These are phyloP conservation scores for Apotomis turbidana DNA, from an alignment of 2,888 invertebrate species.

Conservation along the genomic window DNA sequence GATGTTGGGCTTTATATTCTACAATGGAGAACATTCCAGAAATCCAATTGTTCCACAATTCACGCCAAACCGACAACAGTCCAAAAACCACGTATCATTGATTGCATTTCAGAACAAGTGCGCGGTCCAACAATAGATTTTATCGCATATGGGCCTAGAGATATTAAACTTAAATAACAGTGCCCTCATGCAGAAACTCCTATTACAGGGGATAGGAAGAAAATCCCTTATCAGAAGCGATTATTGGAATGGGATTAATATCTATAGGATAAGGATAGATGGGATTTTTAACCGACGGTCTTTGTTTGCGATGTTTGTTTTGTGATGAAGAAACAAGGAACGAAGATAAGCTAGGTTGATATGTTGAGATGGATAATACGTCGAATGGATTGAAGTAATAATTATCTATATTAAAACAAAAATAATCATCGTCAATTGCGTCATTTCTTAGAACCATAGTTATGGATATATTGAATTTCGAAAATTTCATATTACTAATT, in stretches of 20 bases:
- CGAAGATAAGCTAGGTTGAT: not conserved
- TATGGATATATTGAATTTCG: no score
- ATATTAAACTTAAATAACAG: conserved; percentile 77
- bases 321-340: not conserved
- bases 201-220: conserved; percentile 75
- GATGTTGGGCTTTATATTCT: not conserved
- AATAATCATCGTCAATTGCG: no score
- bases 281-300: conserved; percentile 65
- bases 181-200: conserved; percentile 74
- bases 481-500: no score
- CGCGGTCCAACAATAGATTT: conserved; percentile 28
- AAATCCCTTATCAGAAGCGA: conserved; percentile 79
- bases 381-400: no score
- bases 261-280: conserved; percentile 63
- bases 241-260: conserved; percentile 75
- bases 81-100: not conserved
- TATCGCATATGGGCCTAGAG: conserved; percentile 51
- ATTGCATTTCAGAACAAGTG: conserved; percentile 20
- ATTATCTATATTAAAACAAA: no score
- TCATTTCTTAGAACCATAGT: no score
- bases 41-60: not conserved
- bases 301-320: conserved; percentile 50
- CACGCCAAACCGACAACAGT: not conserved
- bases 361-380: not conserved
- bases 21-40: not conserved